These are phyloP conservation scores for Emys orbicularis DNA, from an alignment of 2,797 vertebrate genomes.

Conservation along the genomic window DNA sequence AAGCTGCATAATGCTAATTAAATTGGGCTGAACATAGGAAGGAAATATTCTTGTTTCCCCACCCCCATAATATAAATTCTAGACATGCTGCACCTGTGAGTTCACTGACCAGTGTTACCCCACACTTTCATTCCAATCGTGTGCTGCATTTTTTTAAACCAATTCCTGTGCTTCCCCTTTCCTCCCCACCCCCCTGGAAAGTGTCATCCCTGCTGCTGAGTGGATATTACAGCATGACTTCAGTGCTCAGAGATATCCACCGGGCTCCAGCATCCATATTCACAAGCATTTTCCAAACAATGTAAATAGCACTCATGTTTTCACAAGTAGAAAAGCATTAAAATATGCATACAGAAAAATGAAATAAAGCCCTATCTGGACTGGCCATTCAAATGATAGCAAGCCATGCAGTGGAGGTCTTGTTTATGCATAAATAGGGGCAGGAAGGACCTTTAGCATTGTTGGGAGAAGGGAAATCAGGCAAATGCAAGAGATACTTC, in stretches of 20 bases:
- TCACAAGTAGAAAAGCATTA: slow-evolving; percentile 14
- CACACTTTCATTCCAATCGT: slow-evolving; percentile 22
- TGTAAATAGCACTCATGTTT: background rate
- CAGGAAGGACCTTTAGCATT: background rate
- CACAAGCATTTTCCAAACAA: slow-evolving; percentile 24
- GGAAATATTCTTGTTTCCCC: slow-evolving; percentile 28
- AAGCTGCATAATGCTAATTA: slow-evolving; percentile 70
- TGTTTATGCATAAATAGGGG: background rate
- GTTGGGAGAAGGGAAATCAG: background rate
- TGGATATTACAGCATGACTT: background rate
- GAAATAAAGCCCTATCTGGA: slow-evolving; percentile 14
- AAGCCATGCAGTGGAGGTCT: background rate
- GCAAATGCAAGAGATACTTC: background rate
- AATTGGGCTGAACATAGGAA: slow-evolving; percentile 55
- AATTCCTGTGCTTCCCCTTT: background rate
- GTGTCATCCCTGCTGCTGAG: slow-evolving; percentile 12
- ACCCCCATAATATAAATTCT: slow-evolving; percentile 45
- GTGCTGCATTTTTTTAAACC: slow-evolving; percentile 13
- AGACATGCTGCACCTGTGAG: slow-evolving; percentile 58
- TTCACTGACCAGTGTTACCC: slow-evolving; percentile 33
- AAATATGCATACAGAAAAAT: background rate
- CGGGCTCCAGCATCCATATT: slow-evolving; percentile 18
- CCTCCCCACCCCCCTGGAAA: background rate
- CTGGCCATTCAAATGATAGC: background rate
- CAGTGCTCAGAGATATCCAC: background rate